Conservation (phyloP, 2,797 vertebrate genomes). For the Yasuhikotakia modesta region DNA sequence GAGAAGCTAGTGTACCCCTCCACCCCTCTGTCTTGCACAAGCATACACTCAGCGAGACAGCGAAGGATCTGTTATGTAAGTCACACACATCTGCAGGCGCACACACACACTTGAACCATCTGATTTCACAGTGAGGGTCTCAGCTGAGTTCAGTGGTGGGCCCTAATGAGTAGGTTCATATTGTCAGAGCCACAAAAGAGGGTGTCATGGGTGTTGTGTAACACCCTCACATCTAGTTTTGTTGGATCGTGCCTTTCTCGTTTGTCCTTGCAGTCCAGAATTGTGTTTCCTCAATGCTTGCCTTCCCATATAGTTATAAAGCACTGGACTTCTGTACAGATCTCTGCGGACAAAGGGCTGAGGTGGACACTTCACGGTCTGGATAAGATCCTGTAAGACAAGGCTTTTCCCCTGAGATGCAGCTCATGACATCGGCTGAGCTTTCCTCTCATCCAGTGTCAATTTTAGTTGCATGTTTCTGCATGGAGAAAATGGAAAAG, state of each 20-base stretch:
- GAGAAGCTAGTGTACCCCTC: constrained; percentile 52
- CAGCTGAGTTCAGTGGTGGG: constrained; percentile 26
- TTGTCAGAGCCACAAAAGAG: constrained; percentile 39
- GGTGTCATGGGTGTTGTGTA: constrained; percentile 33
- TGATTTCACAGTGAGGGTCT: constrained; percentile 20
- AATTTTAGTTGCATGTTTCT: constrained; percentile 16
- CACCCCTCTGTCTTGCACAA: constrained; percentile 30
- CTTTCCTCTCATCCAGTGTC: constrained; percentile 20
- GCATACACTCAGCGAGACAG: constrained; percentile 16
- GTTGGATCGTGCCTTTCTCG: background rate
- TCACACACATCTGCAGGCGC: background rate
- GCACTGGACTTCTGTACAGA: constrained; percentile 9
- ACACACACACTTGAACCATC: constrained; percentile 3
- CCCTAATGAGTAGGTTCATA: constrained; percentile 35
- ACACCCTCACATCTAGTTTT: constrained; percentile 6
- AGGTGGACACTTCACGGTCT: constrained; percentile 19
- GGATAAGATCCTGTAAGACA: constrained; percentile 25
- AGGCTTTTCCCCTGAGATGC: constrained; percentile 33
- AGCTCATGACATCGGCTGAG: constrained; percentile 27
- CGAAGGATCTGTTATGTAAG: constrained; percentile 59
- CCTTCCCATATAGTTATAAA: background rate
- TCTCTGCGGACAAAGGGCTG: constrained; percentile 11
- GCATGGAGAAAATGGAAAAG: background rate
- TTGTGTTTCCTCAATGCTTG: constrained; percentile 9
- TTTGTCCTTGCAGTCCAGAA: constrained; percentile 2